Conservation (phyloP, 1,140 invertebrate species). For the Platyscapa corneri region DNA sequence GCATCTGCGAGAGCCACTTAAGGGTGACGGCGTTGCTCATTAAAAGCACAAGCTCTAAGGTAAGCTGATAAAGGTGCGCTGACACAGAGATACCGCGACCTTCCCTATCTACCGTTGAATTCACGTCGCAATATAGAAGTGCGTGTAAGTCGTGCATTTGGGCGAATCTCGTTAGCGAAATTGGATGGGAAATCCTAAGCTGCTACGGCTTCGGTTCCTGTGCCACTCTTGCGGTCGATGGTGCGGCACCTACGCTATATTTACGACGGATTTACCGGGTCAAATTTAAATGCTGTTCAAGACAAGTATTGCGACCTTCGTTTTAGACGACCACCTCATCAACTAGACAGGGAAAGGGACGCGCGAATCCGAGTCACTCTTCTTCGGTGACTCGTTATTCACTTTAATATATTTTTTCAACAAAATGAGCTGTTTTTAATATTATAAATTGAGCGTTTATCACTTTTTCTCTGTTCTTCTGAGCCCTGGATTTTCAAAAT, state of each 20-base stretch:
- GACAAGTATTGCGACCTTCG: background rate
- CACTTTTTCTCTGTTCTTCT: too few relatives aligned
- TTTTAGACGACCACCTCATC: constrained; percentile 9
- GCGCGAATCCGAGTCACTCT: background rate
- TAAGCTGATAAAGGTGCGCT: background rate
- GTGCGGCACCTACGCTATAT: constrained; percentile 44
- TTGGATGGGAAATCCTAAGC: constrained; percentile 47
- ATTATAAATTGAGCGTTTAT: too few relatives aligned
- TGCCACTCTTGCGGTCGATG: background rate
- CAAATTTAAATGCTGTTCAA: constrained; percentile 54
- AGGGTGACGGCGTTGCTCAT: background rate
- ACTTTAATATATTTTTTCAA: too few relatives aligned
- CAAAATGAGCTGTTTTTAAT: too few relatives aligned
- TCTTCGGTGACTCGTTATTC: too few relatives aligned
- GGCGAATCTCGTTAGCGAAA: constrained; percentile 44
- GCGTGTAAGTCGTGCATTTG: constrained; percentile 10
- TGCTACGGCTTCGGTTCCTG: background rate
- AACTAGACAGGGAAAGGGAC: background rate
- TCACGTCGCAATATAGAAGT: background rate
- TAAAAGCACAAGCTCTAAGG: background rate
- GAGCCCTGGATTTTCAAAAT: too few relatives aligned
- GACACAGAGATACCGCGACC: background rate
- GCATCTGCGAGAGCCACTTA: background rate
- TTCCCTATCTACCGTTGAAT: background rate
- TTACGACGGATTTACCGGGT: constrained; percentile 62